Base-by-base conservation (phyloP, 2,888 invertebrate species). In the Spilosoma lubricipeda region DNA sequence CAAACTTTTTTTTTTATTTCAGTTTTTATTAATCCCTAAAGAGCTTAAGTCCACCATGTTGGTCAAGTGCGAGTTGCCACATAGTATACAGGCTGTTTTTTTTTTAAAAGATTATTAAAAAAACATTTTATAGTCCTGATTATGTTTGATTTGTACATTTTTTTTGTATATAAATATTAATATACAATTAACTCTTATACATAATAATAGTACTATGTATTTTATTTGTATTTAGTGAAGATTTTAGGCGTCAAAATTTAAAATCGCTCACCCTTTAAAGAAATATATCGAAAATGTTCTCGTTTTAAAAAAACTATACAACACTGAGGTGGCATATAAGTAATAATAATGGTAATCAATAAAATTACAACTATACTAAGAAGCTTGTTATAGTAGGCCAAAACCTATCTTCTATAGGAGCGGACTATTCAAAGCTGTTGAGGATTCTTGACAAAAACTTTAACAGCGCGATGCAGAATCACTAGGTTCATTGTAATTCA, bases 191-290 rank as follows among this genome's bases (percentile, higher is more conserved):
- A 74, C 72, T 65, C 13, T 72, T 73, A 73, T 67, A 67, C 72
- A 77, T 73, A 75, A 68, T 75, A 74, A 75, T 76, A 81, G 82
- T 83, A 82, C 85, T 82, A 82, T 84, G 85, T 70, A n/a, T 72
- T 76, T 67, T 15, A 68, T 74, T 71, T 68, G 71, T 23, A 74
- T 77, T 76, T 75, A 82, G 77, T 75, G 67, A 74, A 78, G 73
- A 65, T 70, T 67, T 69, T 33, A 59, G 52, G 8, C 59, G 59
- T 27, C 36, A 9, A 70, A 45, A 42, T 33, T 64, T 45, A 59
- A 36, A 74, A 33, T 30, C 20, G 15, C 39, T 64, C 27, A 52
- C 39, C 59, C 67, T 42, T 71, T 33, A 36, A 30, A 63, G 63
- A 27, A 59, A 59, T 13, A 13, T 59, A 59, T 59, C 27, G 13